These are phyloP conservation scores for Triplophysa bombifrons DNA, from an alignment of 2,797 vertebrate genomes.

Conservation along the genomic window DNA sequence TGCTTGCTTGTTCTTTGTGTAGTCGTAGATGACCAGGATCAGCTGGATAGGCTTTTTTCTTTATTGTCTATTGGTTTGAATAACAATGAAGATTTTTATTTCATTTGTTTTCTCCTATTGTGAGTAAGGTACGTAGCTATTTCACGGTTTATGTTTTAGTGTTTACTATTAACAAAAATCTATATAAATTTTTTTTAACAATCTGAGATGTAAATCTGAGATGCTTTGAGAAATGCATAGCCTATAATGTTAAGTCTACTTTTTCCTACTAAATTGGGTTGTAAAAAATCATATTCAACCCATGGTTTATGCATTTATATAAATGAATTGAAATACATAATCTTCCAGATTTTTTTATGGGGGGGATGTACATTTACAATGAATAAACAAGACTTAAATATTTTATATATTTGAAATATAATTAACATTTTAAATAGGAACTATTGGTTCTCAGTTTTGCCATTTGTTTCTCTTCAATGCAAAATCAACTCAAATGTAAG, in stretches of 20 bases:
- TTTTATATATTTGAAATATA: too few relatives aligned
- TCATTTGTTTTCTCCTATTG: background rate
- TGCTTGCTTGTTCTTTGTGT: constrained; percentile 45
- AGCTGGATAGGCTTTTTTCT: background rate
- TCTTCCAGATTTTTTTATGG: too few relatives aligned
- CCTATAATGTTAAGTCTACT: background rate
- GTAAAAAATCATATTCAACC: background rate
- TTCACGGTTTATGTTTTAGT: background rate
- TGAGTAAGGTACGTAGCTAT: constrained; percentile 10
- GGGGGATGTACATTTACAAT: too few relatives aligned
- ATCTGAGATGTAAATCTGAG: background rate
- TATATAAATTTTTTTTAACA: too few relatives aligned
- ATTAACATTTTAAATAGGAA: too few relatives aligned
- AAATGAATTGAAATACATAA: background rate
- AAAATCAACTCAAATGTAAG: too few relatives aligned
- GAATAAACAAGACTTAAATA: too few relatives aligned
- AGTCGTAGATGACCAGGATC: background rate
- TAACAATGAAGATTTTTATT: constrained; percentile 20
- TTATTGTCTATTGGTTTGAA: background rate
- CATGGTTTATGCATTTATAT: background rate
- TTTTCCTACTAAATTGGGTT: background rate
- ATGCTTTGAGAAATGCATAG: background rate
- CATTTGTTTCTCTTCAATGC: too few relatives aligned
- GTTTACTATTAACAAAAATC: too few relatives aligned
- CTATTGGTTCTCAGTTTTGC: too few relatives aligned